phyloP scores from a whole-genome alignment of 2,113 vertebrate species.

The Solenodon paradoxus region DNA sequence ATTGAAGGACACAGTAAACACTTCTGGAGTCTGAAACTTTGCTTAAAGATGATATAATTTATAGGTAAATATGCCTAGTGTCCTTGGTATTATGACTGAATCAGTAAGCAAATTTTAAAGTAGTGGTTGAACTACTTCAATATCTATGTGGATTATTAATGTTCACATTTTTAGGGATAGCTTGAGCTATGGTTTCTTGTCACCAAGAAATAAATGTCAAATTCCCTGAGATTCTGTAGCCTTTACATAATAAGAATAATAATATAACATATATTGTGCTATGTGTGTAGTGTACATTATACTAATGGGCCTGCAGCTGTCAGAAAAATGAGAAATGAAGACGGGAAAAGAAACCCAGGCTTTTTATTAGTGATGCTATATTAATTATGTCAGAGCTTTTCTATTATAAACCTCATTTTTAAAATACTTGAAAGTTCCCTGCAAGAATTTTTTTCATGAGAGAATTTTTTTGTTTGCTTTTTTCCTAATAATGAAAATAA shows the following conservation, averaged over 20 bases:
- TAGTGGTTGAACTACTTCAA: background rate
- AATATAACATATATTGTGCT: background rate
- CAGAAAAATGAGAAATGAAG: slow-evolving; percentile 33
- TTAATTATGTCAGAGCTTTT: slow-evolving; percentile 63
- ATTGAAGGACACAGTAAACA: background rate
- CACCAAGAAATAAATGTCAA: slow-evolving; percentile 43
- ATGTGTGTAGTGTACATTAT: background rate
- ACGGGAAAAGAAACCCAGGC: background rate
- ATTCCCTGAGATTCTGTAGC: background rate
- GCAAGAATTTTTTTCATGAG: slow-evolving; percentile 46
- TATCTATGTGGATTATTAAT: slow-evolving; percentile 34
- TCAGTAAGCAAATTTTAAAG: slow-evolving; percentile 35
- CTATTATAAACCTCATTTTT: slow-evolving; percentile 47
- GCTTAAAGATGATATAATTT: slow-evolving; percentile 32
- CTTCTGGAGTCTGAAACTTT: background rate
- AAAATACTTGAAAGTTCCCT: slow-evolving; percentile 57
- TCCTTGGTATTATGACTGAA: slow-evolving; percentile 55
- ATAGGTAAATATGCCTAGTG: background rate
- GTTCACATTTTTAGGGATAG: background rate
- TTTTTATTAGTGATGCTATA: slow-evolving; percentile 45
- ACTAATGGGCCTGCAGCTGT: background rate
- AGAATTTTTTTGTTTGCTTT: background rate
- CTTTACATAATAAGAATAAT: slow-evolving; percentile 38
- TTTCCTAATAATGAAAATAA: slow-evolving; percentile 51
- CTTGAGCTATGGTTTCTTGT: slow-evolving; percentile 13